phyloP scores from a whole-genome alignment of 37 sponge, comb jelly and placozoan species.

The Tethya wilhelma region DNA sequence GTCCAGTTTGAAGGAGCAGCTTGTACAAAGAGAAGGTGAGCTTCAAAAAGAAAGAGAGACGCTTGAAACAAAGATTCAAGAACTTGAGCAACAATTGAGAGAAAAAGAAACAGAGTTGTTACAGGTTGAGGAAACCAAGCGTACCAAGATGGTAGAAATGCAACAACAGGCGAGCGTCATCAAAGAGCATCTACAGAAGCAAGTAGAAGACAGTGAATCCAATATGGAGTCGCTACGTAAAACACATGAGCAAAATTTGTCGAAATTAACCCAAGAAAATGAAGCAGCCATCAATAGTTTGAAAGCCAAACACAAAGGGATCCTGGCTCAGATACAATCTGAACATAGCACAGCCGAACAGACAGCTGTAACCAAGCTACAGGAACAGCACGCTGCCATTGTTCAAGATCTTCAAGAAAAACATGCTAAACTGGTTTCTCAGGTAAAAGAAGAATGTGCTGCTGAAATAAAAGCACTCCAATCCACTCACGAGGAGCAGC shows the following conservation, averaged over 20 bases:
- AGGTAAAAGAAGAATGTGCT: neutral
- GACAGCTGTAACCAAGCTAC: neutral
- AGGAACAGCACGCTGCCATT: neutral
- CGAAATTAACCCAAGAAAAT: neutral
- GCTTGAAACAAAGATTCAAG: constrained; percentile 9
- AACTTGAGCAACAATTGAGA: too few relatives aligned
- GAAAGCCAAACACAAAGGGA: neutral
- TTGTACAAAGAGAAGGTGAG: neutral
- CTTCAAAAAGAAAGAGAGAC: neutral
- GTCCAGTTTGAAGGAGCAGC: too few relatives aligned
- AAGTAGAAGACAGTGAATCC: too few relatives aligned
- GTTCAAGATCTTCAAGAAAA: neutral
- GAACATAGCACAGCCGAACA: neutral
- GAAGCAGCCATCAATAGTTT: neutral
- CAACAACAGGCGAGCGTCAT: neutral
- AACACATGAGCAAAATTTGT: too few relatives aligned
- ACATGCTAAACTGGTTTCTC: neutral
- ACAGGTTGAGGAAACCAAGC: neutral
- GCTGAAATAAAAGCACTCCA: neutral
- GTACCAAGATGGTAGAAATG: neutral
- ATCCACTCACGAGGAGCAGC: neutral
- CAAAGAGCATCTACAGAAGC: too few relatives aligned
- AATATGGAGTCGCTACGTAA: too few relatives aligned
- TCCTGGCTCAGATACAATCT: neutral
- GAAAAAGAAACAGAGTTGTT: constrained; percentile 30